phyloP scores from a whole-genome alignment of 2,113 vertebrate species.

The Alexandromys fortis region DNA sequence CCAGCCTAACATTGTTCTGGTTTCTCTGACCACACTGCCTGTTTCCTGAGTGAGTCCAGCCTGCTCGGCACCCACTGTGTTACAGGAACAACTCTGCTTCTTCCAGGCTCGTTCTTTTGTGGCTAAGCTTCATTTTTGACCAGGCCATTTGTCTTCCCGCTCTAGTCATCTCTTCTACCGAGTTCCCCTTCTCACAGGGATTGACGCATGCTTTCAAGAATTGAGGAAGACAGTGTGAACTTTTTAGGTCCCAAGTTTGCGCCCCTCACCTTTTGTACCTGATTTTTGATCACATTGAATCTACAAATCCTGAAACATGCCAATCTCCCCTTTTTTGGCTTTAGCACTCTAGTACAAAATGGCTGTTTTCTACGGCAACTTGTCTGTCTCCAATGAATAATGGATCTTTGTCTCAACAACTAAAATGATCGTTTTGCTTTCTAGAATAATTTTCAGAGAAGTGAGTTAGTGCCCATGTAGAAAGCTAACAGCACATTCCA shows the following conservation, averaged over 20 bases:
- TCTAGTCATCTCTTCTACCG: not conserved
- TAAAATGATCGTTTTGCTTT: constrained; percentile 32
- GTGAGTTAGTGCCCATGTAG: not conserved
- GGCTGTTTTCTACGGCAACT: not conserved
- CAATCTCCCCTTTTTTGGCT: not conserved
- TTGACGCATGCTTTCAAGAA: not conserved
- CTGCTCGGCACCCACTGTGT: not conserved
- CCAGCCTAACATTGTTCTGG: not conserved
- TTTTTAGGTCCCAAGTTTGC: not conserved
- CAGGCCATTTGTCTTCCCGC: not conserved
- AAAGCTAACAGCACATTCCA: not conserved
- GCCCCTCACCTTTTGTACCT: not conserved
- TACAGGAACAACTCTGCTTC: not conserved
- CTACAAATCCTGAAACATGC: not conserved
- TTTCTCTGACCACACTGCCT: not conserved
- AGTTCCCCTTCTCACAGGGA: not conserved
- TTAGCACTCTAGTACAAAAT: not conserved
- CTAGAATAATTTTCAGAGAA: constrained; percentile 27
- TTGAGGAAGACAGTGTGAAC: not conserved
- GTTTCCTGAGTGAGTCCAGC: not conserved
- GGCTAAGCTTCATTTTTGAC: not conserved
- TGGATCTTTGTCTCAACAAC: constrained; percentile 17
- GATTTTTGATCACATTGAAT: not conserved
- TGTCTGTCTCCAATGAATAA: not conserved
- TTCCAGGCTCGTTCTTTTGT: not conserved